Percentiles rank a stretch among this genome's conserved stretches.
These are phyloP conservation scores for Cordilura impudica DNA, from an alignment of 2,888 invertebrate genomes.

Conservation along the genomic window DNA sequence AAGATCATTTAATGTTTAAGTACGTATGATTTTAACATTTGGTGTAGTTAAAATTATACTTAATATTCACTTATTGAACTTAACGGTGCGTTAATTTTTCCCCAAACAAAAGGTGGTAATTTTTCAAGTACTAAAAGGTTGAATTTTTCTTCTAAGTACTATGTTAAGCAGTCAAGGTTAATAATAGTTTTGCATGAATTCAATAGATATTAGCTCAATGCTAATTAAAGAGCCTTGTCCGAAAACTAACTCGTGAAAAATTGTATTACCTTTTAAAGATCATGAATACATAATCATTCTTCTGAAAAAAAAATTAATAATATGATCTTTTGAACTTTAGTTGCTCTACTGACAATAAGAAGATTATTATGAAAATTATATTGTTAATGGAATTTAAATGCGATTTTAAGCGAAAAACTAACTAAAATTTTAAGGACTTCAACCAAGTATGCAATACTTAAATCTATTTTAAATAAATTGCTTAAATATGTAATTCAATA, in stretches of 20 bases:
- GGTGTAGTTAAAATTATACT: slow-evolving; percentile 21
- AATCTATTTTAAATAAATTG: too few relatives aligned
- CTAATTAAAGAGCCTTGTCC: neutral
- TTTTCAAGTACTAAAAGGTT: slow-evolving; percentile 30
- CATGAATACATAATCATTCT: too few relatives aligned
- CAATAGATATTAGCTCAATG: neutral
- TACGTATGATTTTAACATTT: neutral
- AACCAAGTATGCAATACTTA: too few relatives aligned
- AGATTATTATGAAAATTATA: too few relatives aligned
- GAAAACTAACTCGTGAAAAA: neutral
- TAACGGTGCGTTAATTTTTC: slow-evolving; percentile 57
- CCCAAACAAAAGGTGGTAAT: slow-evolving; percentile 31
- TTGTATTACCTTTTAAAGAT: too few relatives aligned
- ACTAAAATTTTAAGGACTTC: too few relatives aligned
- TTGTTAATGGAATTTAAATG: too few relatives aligned
- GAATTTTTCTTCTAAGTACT: slow-evolving; percentile 6
- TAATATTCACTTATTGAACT: slow-evolving; percentile 45
- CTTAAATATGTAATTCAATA: too few relatives aligned
- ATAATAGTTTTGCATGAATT: slow-evolving; percentile 23
- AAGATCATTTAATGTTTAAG: neutral
- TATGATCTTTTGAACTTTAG: too few relatives aligned
- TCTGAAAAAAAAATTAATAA: too few relatives aligned
- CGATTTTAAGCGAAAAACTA: too few relatives aligned
- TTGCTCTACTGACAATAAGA: too few relatives aligned
- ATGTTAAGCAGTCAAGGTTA: slow-evolving; percentile 39